Evolutionary conservation across 2,113 vertebrate species (phyloP), one percentile per base, ranked within the genome.

Genomic region (Chrysemys picta): DNA sequence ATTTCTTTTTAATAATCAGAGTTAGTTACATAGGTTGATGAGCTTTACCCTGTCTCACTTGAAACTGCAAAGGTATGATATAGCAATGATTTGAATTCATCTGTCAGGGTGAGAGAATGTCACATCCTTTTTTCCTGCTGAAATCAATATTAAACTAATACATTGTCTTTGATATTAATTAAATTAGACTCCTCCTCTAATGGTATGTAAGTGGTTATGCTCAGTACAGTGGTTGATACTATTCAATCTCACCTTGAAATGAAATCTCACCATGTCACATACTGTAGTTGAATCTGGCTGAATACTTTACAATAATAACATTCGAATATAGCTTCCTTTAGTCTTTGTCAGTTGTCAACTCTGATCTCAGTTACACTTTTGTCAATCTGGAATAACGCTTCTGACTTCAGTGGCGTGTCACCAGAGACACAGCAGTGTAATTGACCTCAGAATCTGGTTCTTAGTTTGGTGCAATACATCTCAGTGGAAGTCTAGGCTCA

Each of bases 61-160:
- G 91, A 92, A 85, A 50, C 85, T 95, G 89, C 89, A 87, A 89
- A 45, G 42, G 4, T 57, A 38, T 97, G 95, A 95, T 93, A 97
- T 88, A 97, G 76, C 85, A 90, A 21, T 4, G 25, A 84, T 84
- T 97, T 95, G 80, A 89, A 93, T 78, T 93, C 93, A 96, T 89
- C 95, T 97, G 87, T 95, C 93, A 96, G 87, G 86, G 95, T 95
- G 91, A 95, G 93, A 97, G 93, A 92, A 93, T 91, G 93, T 96
- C 93, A 93, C 65, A 92, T 82, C 27, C 8, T 27, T 94, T 86
- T 76, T 97, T 96, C 93, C 89, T 93, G 19, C 82, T 94, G 54
- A 52, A 56, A 88, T 96, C 96, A 96, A 90, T 76, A 80, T 75
- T 65, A 89, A 96, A 89, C 78, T 90, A 94, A 96, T 91, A 62